Evolutionary conservation across 1,140 invertebrate species (phyloP).

Genomic region (Ridgeia piscesae): DNA sequence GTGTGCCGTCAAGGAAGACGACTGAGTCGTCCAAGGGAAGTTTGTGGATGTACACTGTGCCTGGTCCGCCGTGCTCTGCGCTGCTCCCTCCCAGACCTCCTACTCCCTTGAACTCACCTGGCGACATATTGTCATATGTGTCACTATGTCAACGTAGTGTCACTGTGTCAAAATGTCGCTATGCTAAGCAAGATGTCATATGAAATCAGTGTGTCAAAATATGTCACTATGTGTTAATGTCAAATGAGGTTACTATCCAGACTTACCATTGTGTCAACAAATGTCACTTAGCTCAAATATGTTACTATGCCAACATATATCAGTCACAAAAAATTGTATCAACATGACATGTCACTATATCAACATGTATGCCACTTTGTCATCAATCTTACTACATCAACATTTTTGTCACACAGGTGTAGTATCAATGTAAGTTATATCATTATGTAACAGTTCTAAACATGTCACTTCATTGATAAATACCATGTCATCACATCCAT

Average conservation of each 20-base stretch:
- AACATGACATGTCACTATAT: no score
- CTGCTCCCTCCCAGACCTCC: slow-evolving; percentile 37
- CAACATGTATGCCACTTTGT: no score
- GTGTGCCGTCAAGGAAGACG: background rate
- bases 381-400: no score
- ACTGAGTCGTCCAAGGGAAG: slow-evolving; percentile 28
- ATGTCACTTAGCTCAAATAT: no score
- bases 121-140: background rate
- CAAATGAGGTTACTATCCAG: no score
- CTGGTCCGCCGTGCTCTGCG: slow-evolving; percentile 43
- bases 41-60: slow-evolving; percentile 44
- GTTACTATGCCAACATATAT: no score
- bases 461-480: background rate
- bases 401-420: background rate
- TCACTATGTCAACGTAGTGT: background rate
- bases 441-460: background rate
- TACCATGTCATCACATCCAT: background rate
- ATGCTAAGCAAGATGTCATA: no score
- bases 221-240: no score
- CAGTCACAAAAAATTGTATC: no score
- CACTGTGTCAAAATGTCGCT: background rate
- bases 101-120: slow-evolving; percentile 38
- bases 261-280: no score
- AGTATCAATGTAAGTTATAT: background rate
- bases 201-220: no score